Percentiles rank a stretch among this genome's conserved stretches.
These are phyloP conservation scores for Numida meleagris DNA, from an alignment of 2,113 vertebrate genomes.

Conservation along the genomic window DNA sequence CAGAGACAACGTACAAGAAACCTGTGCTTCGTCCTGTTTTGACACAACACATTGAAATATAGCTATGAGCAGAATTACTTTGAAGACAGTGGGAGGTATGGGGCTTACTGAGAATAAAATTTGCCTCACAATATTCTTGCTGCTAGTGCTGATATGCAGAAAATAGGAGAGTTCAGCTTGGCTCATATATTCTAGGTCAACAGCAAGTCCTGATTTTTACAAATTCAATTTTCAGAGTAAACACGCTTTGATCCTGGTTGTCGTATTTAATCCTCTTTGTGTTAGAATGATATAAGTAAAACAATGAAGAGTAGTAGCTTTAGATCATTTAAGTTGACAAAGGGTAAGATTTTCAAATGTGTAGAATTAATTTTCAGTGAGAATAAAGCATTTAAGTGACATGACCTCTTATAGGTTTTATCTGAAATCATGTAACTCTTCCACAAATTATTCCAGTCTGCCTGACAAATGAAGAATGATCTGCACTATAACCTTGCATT, in stretches of 20 bases:
- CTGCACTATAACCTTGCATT: background rate
- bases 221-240: background rate
- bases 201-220: background rate
- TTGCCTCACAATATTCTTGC: background rate
- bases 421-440: background rate
- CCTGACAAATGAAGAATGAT: background rate
- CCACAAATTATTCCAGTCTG: background rate
- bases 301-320: background rate
- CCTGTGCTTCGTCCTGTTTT: background rate
- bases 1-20: background rate
- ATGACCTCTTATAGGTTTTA: background rate
- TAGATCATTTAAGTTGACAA: background rate
- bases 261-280: background rate
- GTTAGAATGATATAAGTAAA: background rate
- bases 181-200: background rate
- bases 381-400: background rate
- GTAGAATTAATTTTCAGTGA: background rate
- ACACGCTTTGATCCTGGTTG: background rate
- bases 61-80: background rate
- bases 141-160: background rate
- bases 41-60: background rate
- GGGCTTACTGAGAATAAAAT: background rate
- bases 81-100: background rate
- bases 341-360: background rate
- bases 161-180: background rate